Evolutionary conservation across 2,113 vertebrate genomes (phyloP).

Genomic region (Psettodes erumei): DNA sequence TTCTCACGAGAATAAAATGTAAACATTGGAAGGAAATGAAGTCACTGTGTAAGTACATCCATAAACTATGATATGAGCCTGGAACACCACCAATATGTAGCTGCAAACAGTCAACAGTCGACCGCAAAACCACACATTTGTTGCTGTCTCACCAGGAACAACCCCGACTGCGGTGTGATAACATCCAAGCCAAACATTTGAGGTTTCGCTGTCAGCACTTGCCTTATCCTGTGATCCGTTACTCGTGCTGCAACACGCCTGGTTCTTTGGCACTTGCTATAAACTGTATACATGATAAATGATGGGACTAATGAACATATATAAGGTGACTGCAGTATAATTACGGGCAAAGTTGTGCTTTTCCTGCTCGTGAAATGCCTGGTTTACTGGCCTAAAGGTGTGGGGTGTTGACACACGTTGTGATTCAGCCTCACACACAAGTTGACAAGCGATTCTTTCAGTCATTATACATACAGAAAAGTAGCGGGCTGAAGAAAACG

Average conservation of each 20-base stretch:
- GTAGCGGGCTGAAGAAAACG: neutral
- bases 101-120: neutral
- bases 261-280: slow-evolving; percentile 27
- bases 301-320: slow-evolving; percentile 12
- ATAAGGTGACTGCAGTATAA: slow-evolving; percentile 28
- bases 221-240: slow-evolving; percentile 16
- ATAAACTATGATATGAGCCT: too few species aligned
- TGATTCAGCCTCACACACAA: neutral
- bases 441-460: neutral
- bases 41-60: neutral
- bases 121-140: slow-evolving; percentile 13
- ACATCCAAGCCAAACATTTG: slow-evolving; percentile 26
- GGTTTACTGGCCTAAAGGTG: neutral
- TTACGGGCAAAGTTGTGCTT: slow-evolving; percentile 16
- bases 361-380: neutral
- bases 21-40: neutral
- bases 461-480: slow-evolving; percentile 6
- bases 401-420: slow-evolving; percentile 10
- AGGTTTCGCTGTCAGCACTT: slow-evolving; percentile 38
- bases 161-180: neutral
- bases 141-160: neutral
- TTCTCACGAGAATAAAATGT: neutral
- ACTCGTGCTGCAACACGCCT: slow-evolving; percentile 28
- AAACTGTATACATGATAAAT: slow-evolving; percentile 1
- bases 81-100: neutral